A percentile compares a stretch with the other conserved stretches of the same genome.
Evolutionary conservation across 2,797 vertebrate species (phyloP).

Genomic region (Sebastes matsubarae): DNA sequence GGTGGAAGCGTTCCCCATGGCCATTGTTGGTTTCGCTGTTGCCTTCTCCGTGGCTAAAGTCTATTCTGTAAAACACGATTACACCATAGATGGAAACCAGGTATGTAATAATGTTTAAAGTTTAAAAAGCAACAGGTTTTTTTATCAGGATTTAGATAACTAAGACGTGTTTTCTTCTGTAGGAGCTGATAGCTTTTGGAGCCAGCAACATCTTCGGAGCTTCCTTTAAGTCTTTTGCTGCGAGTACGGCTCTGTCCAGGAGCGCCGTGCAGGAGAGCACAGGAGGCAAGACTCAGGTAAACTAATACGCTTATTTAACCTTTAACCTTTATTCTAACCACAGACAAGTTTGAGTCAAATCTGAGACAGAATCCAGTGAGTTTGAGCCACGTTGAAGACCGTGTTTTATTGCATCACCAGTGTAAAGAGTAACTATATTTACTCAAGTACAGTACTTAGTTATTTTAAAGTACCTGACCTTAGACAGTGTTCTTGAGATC

Average conservation of each 20-base stretch:
- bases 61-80: slow-evolving; percentile 94
- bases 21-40: slow-evolving; percentile 92
- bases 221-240: slow-evolving; percentile 90
- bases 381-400: neutral
- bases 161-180: neutral
- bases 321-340: neutral
- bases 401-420: too few relatives aligned
- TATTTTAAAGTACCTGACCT: neutral
- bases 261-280: slow-evolving; percentile 96
- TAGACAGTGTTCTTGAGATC: neutral
- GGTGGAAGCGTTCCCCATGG: slow-evolving; percentile 88
- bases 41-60: slow-evolving; percentile 95
- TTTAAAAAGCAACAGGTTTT: neutral
- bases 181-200: slow-evolving; percentile 98
- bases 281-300: slow-evolving; percentile 95
- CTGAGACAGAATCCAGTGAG: neutral
- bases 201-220: slow-evolving; percentile 91
- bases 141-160: neutral
- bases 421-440: too few relatives aligned
- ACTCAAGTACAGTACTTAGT: too few relatives aligned
- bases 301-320: neutral
- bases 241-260: slow-evolving; percentile 93
- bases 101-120: slow-evolving; percentile 61
- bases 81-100: slow-evolving; percentile 92
- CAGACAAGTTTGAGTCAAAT: neutral